phyloP scores from a whole-genome alignment of 2,113 vertebrate species.

The Mastomys natalensis region DNA sequence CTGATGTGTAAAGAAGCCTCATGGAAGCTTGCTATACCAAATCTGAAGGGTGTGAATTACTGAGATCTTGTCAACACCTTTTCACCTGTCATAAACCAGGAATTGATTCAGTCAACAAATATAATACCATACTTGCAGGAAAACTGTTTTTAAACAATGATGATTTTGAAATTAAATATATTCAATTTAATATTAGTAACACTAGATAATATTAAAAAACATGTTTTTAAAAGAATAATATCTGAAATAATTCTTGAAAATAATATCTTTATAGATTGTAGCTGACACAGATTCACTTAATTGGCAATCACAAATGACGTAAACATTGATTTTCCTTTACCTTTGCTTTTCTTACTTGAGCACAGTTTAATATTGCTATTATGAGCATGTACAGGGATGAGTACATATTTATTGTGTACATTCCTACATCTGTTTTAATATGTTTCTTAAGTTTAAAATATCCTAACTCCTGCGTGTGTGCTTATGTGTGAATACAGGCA shows the following conservation, averaged over 20 bases:
- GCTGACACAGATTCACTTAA: not conserved
- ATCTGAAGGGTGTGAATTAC: not conserved
- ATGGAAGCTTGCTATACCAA: not conserved
- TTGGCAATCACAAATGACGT: not conserved
- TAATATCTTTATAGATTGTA: not conserved
- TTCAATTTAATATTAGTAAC: not conserved
- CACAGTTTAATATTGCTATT: not conserved
- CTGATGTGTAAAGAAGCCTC: not conserved
- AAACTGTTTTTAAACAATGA: not conserved
- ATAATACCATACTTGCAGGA: not conserved
- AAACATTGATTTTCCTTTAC: not conserved
- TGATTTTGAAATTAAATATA: not conserved
- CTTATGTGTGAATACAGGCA: not conserved
- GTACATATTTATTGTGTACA: not conserved
- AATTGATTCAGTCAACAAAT: not conserved
- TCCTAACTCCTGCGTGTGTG: not conserved
- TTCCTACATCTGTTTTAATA: not conserved
- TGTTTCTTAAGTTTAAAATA: not conserved
- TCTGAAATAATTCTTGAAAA: not conserved
- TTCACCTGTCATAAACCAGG: not conserved
- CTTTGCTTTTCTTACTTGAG: not conserved
- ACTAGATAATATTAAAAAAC: not conserved
- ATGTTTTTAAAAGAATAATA: not conserved
- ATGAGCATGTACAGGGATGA: not conserved
- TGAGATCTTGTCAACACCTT: not conserved